These are phyloP conservation scores for Polydesmus complanatus DNA, from an alignment of 2,888 invertebrate genomes.

Conservation along the genomic window DNA sequence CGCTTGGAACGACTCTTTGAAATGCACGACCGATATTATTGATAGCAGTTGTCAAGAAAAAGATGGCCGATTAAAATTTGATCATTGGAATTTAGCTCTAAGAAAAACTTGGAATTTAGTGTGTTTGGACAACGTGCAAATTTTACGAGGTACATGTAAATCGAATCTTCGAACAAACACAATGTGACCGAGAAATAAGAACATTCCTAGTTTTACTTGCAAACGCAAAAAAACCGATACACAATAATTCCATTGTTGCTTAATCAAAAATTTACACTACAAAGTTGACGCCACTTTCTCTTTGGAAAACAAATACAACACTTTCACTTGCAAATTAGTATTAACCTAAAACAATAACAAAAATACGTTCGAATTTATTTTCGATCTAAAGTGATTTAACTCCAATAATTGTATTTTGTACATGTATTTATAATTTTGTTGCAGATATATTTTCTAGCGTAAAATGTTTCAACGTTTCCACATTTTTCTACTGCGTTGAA, in stretches of 20 bases:
- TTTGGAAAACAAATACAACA: too few relatives aligned
- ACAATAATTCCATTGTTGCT: too few relatives aligned
- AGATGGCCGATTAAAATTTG: conserved; percentile 15
- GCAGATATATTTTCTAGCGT: conserved; percentile 13
- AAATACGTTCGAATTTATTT: too few relatives aligned
- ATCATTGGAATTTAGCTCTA: conserved; percentile 18
- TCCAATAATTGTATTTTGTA: too few relatives aligned
- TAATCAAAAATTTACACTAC: too few relatives aligned
- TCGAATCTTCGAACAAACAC: background rate
- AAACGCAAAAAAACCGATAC: too few relatives aligned
- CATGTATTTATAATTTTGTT: background rate
- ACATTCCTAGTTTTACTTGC: too few relatives aligned
- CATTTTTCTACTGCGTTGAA: conserved; percentile 1
- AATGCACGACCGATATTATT: conserved; percentile 19
- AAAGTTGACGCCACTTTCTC: too few relatives aligned
- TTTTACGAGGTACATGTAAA: conserved; percentile 8
- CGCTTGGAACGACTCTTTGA: conserved; percentile 18
- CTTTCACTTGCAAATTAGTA: too few relatives aligned
- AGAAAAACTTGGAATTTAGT: conserved; percentile 9
- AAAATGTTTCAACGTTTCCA: background rate
- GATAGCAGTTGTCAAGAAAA: conserved; percentile 14
- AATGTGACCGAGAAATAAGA: too few relatives aligned
- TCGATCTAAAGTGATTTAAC: too few relatives aligned
- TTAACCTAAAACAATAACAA: too few relatives aligned
- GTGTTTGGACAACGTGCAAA: conserved; percentile 7